These are phyloP conservation scores for Diadumene lineata DNA, from an alignment of 92 coral and sea anemone genomes.

Conservation along the genomic window DNA sequence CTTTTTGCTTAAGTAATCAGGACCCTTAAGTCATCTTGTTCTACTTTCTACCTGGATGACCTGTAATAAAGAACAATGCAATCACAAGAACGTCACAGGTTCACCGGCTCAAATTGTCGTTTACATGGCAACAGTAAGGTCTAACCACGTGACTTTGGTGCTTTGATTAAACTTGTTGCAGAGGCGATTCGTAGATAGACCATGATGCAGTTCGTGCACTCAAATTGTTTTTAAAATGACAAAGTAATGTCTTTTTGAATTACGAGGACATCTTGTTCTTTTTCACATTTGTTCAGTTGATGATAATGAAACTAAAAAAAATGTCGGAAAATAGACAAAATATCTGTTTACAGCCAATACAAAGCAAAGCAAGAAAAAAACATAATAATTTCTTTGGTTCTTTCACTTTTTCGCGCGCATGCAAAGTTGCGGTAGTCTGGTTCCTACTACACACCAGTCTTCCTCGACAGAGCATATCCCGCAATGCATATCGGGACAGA, in stretches of 20 bases:
- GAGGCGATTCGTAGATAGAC: neutral
- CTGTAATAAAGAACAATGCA: slow-evolving; percentile 4
- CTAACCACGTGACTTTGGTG: neutral
- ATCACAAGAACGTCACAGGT: slow-evolving; percentile 14
- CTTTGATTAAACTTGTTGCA: neutral
- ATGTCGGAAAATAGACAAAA: no score
- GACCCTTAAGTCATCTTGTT: no score
- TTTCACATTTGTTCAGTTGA: no score
- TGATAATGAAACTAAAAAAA: no score
- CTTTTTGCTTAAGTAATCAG: no score
- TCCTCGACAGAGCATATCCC: slow-evolving; percentile 6
- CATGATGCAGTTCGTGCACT: neutral
- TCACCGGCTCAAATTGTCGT: neutral
- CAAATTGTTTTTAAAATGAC: neutral
- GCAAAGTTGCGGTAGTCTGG: neutral
- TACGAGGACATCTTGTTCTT: no score
- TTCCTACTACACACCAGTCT: slow-evolving; percentile 8
- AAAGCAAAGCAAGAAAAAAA: no score
- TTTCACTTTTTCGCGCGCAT: slow-evolving; percentile 18
- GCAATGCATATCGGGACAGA: slow-evolving; percentile 33
- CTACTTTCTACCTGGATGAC: slow-evolving; percentile 9
- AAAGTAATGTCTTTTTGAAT: no score
- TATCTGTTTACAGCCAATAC: no score
- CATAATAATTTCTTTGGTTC: no score
- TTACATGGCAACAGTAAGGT: neutral